phyloP scores from a whole-genome alignment of 2,888 invertebrate species.

The Nemoura dubitans region DNA sequence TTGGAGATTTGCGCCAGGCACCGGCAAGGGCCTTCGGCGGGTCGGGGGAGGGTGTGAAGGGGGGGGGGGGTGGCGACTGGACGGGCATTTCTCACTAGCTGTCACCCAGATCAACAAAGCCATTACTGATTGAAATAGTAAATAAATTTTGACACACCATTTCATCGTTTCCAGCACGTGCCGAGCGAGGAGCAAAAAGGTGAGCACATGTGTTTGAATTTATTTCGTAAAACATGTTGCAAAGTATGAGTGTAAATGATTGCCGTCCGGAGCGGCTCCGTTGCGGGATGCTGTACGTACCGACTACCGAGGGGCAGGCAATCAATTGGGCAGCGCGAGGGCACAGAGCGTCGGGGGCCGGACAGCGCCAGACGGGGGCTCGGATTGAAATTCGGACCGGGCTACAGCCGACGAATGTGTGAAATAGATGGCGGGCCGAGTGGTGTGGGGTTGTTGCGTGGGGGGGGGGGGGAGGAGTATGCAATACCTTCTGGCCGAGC shows the following conservation, averaged over 20 bases:
- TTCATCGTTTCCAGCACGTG: background rate
- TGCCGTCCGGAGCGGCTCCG: background rate
- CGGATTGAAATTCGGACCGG: background rate
- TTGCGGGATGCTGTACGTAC: background rate
- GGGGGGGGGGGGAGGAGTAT: background rate
- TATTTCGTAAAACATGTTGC: conserved; percentile 23
- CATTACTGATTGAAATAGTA: conserved; percentile 12
- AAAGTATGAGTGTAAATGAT: conserved; percentile 35
- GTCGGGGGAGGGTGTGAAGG: background rate
- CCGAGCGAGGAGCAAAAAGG: background rate
- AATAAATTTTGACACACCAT: conserved; percentile 7
- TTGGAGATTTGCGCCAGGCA: background rate
- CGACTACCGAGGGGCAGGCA: background rate
- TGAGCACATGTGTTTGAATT: conserved; percentile 8
- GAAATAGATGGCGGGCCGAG: too few relatives aligned
- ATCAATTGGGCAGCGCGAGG: background rate
- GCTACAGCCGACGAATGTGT: background rate
- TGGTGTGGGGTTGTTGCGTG: too few relatives aligned
- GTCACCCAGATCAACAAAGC: background rate
- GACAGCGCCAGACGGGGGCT: too few relatives aligned
- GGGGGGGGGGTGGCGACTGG: background rate
- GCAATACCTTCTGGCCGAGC: too few relatives aligned
- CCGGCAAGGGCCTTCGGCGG: background rate
- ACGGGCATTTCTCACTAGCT: background rate
- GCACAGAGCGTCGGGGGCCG: background rate